Conservation (phyloP, 2,113 vertebrate species). For the Donacobius atricapilla region DNA sequence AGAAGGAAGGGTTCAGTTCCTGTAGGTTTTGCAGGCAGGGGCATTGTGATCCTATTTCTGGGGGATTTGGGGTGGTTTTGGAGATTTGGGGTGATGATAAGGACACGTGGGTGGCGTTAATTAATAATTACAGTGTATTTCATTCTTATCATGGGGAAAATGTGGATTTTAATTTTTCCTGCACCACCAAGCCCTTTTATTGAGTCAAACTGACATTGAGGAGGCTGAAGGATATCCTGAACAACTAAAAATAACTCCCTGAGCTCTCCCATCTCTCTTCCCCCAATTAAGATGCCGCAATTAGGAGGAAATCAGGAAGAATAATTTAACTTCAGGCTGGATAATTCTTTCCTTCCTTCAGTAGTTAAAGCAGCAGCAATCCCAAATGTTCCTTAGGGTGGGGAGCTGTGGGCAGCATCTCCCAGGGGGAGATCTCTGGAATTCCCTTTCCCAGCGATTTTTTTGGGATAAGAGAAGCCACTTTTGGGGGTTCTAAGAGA, state of each 20-base stretch:
- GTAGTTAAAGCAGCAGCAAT: not conserved
- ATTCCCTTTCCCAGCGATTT: fast-evolving
- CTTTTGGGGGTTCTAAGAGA: not conserved
- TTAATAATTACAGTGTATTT: not conserved
- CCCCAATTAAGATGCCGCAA: not conserved
- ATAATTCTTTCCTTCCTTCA: not conserved
- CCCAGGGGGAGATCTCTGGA: not conserved
- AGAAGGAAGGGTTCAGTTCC: not conserved
- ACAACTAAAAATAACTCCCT: not conserved
- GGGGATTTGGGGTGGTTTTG: not conserved
- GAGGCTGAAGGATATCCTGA: not conserved
- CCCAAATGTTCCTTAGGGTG: not conserved
- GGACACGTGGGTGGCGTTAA: fast-evolving
- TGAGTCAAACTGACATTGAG: not conserved
- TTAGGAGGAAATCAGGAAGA: not conserved
- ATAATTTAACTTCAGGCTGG: not conserved
- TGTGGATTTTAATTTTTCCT: not conserved
- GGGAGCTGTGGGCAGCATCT: not conserved
- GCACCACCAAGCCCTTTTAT: not conserved
- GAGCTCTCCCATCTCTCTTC: not conserved
- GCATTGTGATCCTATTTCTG: fast-evolving
- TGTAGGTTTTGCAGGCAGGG: not conserved
- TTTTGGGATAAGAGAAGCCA: not conserved
- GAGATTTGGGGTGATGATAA: not conserved
- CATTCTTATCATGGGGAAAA: not conserved